These are phyloP conservation scores for Rhagologus leucostigma DNA, from an alignment of 2,113 vertebrate species.

Conservation along the genomic window DNA sequence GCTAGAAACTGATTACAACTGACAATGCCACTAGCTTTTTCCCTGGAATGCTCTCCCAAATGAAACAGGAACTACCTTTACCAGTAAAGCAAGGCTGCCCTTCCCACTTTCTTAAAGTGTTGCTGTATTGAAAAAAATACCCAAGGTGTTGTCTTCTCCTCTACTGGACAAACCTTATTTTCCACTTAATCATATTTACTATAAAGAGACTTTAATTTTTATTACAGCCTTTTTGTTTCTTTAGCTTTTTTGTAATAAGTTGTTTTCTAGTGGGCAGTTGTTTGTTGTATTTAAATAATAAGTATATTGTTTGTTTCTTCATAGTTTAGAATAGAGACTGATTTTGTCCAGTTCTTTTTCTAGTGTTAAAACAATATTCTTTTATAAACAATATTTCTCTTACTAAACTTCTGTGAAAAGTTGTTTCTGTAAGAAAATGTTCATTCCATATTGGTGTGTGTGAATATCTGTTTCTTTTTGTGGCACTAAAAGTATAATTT, in stretches of 20 bases:
- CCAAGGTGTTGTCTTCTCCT: fast-evolving
- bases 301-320: not conserved
- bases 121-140: not conserved
- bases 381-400: not conserved
- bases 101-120: not conserved
- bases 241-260: not conserved
- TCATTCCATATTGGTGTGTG: not conserved
- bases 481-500: not conserved
- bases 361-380: not conserved
- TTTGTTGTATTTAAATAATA: not conserved
- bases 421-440: not conserved
- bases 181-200: not conserved
- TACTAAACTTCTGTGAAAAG: not conserved
- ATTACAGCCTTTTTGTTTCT: not conserved
- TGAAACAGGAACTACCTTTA: not conserved
- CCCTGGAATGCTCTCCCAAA: not conserved
- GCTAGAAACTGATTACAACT: not conserved
- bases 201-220: not conserved
- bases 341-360: not conserved
- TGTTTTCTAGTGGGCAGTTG: not conserved
- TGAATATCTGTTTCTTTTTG: not conserved
- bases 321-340: not conserved
- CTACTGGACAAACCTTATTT: not conserved
- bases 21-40: not conserved
- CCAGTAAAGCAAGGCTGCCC: not conserved